Evolutionary conservation across 2,797 vertebrate genomes (phyloP).

Genomic region (Podarcis lilfordi): DNA sequence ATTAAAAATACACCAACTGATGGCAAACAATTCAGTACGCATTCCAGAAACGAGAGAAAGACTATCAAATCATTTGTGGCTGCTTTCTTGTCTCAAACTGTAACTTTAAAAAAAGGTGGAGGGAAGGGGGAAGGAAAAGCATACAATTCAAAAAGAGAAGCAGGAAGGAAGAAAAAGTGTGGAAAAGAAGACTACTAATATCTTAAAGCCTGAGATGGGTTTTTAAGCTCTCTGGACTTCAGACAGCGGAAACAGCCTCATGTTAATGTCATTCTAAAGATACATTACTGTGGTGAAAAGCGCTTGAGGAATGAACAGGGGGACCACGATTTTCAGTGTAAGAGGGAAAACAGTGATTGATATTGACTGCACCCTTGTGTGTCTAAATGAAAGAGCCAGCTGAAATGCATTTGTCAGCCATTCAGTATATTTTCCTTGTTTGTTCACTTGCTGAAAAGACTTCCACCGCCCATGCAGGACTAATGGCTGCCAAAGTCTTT

Average conservation of each 20-base stretch:
- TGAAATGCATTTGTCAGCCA: conserved; percentile 79
- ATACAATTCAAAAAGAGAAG: conserved; percentile 60
- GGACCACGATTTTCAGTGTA: conserved; percentile 78
- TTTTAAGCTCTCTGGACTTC: conserved; percentile 76
- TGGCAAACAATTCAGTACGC: not conserved
- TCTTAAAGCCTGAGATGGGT: conserved; percentile 74
- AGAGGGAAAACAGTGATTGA: conserved; percentile 79
- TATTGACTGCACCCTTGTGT: conserved; percentile 74
- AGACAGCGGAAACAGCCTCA: conserved; percentile 77
- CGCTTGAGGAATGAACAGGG: conserved; percentile 75
- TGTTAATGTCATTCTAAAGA: conserved; percentile 77
- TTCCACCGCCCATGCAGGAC: conserved; percentile 69
- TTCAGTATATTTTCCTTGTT: conserved; percentile 80
- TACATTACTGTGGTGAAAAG: conserved; percentile 76
- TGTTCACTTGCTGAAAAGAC: conserved; percentile 80
- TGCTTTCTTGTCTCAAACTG: conserved; percentile 50
- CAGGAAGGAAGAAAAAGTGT: conserved; percentile 24
- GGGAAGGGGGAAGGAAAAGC: conserved; percentile 44
- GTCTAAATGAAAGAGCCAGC: conserved; percentile 78
- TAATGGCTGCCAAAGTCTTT: conserved; percentile 77
- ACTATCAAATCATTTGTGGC: conserved; percentile 48
- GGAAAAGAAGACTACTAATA: conserved; percentile 68
- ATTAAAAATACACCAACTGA: conserved; percentile 38
- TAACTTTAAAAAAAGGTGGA: conserved; percentile 39
- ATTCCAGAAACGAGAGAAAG: conserved; percentile 28